These are phyloP conservation scores for Eumaeus atala DNA, from an alignment of 1,140 invertebrate genomes.

Conservation along the genomic window DNA sequence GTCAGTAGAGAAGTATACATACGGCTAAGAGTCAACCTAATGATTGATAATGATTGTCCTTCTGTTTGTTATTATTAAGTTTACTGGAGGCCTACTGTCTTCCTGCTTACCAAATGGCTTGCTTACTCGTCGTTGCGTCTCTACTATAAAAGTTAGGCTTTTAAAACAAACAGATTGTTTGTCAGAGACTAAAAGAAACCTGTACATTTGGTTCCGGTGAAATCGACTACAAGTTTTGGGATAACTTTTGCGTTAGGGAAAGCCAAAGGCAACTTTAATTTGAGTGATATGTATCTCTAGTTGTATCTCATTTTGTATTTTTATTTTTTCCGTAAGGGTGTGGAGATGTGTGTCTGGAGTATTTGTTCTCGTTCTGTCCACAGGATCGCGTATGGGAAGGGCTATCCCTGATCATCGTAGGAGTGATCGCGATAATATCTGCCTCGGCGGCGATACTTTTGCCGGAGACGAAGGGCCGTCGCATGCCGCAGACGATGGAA, in stretches of 20 bases:
- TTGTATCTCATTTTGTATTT: no score
- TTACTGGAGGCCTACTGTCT: background rate
- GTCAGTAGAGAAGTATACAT: background rate
- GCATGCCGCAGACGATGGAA: conserved; percentile 84
- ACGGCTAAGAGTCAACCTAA: no score
- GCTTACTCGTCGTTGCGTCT: background rate
- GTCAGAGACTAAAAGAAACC: no score
- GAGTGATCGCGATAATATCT: conserved; percentile 78
- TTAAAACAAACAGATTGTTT: background rate
- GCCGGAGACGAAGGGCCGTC: conserved; percentile 84
- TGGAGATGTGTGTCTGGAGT: no score
- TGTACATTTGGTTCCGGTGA: no score
- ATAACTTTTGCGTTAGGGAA: no score
- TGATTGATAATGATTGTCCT: no score
- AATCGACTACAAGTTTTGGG: no score
- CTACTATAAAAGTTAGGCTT: background rate
- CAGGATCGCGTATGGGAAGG: conserved; percentile 57
- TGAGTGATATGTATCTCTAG: no score
- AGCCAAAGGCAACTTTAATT: no score
- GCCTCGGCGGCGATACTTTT: conserved; percentile 80
- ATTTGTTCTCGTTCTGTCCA: conserved; percentile 3
- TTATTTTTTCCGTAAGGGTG: no score
- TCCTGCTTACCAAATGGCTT: background rate
- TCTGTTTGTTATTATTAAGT: background rate
- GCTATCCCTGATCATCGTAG: conserved; percentile 84